Conservation (phyloP, 2,797 vertebrate genomes). For the Emydoidea blandingii region DNA sequence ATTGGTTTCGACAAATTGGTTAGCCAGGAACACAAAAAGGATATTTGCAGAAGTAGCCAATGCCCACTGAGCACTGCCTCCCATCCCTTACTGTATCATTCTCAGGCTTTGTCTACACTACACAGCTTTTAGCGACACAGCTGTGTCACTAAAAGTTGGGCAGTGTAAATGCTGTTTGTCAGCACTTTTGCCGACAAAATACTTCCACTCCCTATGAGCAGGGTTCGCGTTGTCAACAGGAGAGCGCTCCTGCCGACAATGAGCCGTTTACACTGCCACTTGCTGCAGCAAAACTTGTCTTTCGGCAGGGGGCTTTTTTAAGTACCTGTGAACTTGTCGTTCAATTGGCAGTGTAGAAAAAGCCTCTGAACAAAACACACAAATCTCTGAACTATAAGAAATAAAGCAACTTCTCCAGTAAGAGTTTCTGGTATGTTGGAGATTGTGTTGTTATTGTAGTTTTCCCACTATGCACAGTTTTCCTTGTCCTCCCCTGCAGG, state of each 20-base stretch:
- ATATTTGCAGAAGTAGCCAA: not conserved
- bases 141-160: too few relatives aligned
- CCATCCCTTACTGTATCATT: not conserved
- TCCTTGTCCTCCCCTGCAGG: not conserved
- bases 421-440: slow-evolving; percentile 13
- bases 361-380: slow-evolving; percentile 30
- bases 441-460: not conserved
- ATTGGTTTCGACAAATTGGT: not conserved
- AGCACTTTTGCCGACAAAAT: too few relatives aligned
- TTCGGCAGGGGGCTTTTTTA: too few relatives aligned
- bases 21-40: not conserved
- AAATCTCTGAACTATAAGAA: slow-evolving; percentile 42
- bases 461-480: not conserved
- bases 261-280: too few relatives aligned
- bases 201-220: too few relatives aligned
- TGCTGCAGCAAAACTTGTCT: too few relatives aligned
- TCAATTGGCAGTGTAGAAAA: too few relatives aligned
- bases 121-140: too few relatives aligned
- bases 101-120: not conserved
- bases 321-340: too few relatives aligned
- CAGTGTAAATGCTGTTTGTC: too few relatives aligned
- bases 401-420: slow-evolving; percentile 11
- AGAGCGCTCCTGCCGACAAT: too few relatives aligned
- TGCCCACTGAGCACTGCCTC: slow-evolving; percentile 15
- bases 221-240: too few relatives aligned